These are phyloP conservation scores for Siniperca undulata DNA, from an alignment of 2,797 vertebrate genomes.

Conservation along the genomic window DNA sequence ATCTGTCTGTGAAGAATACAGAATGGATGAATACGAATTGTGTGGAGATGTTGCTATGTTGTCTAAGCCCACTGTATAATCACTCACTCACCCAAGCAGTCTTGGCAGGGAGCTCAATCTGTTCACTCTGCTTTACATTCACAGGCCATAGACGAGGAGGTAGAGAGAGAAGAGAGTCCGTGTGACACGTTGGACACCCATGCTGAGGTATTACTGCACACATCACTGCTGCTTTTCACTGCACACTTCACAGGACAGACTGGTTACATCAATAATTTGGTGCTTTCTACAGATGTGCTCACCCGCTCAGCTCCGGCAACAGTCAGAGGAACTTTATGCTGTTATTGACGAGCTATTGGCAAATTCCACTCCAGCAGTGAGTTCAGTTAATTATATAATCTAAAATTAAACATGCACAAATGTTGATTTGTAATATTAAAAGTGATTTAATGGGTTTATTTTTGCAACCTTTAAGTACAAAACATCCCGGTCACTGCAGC, in stretches of 20 bases:
- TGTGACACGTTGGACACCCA: slow-evolving; percentile 77
- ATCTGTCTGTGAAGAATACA: slow-evolving; percentile 10
- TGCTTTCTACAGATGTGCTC: slow-evolving; percentile 89
- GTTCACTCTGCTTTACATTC: slow-evolving; percentile 40
- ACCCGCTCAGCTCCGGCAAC: slow-evolving; percentile 92
- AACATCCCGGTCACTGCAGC: slow-evolving; percentile 79
- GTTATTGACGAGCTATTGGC: slow-evolving; percentile 93
- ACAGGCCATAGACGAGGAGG: slow-evolving; percentile 84
- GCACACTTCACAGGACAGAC: background rate
- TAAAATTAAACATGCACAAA: background rate
- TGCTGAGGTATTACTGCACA: slow-evolving; percentile 84
- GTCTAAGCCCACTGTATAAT: background rate
- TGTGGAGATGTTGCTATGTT: slow-evolving; percentile 4
- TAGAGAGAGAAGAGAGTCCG: slow-evolving; percentile 82
- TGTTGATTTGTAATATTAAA: background rate
- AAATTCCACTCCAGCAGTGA: slow-evolving; percentile 88
- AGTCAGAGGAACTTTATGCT: slow-evolving; percentile 94
- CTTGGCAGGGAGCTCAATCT: slow-evolving; percentile 5
- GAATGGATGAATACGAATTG: background rate
- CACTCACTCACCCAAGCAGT: background rate
- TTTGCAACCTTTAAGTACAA: slow-evolving; percentile 72
- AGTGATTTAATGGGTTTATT: background rate
- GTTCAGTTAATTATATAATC: slow-evolving; percentile 28
- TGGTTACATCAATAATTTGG: background rate
- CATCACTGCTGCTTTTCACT: background rate